Base-by-base conservation (phyloP, 2,113 vertebrate species). In the Psittacula cyanocephala region DNA sequence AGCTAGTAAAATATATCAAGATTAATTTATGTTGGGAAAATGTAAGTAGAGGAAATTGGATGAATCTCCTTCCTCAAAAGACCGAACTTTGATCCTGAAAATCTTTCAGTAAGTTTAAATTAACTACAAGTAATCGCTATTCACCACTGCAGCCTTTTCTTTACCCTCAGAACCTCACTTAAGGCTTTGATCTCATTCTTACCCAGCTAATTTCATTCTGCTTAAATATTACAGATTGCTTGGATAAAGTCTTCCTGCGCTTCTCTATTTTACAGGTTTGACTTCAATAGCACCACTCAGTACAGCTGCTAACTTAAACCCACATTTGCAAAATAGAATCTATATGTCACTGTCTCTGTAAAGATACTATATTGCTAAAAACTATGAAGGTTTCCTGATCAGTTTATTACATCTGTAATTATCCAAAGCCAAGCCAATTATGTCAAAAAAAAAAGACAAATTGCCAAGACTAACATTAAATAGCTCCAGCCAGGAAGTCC, bases 61-160 rank as follows among this genome's bases (percentile, higher is more conserved):
- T 87, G 69, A 95, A 91, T 76, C 57, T 62, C 44, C 81, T 87
- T 86, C 80, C 83, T 95, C 80, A 70, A 92, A 95, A 95, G 88
- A 86, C 60, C 60, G 68, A 92, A 89, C 92, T 94, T 95, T 96
- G 81, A 95, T 91, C 88, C 86, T 81, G 92, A 93, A 91, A 97
- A 86, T 78, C 78, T 80, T 92, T 68, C 67, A 47, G 89, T 89
- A 89, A 91, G 69, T 94, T 96, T 81, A 95, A 92, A 91, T 97
- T 96, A 97, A 83, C 91, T 89, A 86, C 86, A 71, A 93, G 92
- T 68, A 91, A 94, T 79, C 75, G 1, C 75, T 87, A 57, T 95
- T 96, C 93, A 78, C 59, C 79, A 86, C 31, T 67, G 79, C 50
- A 94, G 91, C 27, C 41, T 95, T 97, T 93, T 84, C 75, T 89